Percentiles rank a stretch among this genome's conserved stretches.
Evolutionary conservation across 2,888 invertebrate species (phyloP).

Genomic region (Exephanes ischioxanthus): DNA sequence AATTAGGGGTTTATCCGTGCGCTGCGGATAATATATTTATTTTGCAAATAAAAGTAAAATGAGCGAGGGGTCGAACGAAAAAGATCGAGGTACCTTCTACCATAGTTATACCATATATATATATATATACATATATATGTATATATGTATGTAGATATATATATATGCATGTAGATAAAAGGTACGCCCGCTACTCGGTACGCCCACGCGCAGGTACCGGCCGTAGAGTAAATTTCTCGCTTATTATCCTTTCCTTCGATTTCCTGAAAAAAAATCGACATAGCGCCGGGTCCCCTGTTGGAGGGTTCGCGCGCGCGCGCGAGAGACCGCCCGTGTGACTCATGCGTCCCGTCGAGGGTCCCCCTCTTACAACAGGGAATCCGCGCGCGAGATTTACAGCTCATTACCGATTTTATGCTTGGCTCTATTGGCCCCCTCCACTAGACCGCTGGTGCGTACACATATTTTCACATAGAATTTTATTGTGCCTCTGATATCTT

Average conservation of each 20-base stretch:
- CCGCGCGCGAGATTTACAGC: conserved; percentile 81
- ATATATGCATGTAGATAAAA: conserved; percentile 40
- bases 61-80: conserved; percentile 31
- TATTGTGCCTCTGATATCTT: neutral
- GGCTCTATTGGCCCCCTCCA: conserved; percentile 55
- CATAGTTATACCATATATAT: conserved; percentile 1
- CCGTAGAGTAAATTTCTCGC: conserved; percentile 82
- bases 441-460: neutral
- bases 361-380: conserved; percentile 71
- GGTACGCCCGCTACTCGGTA: conserved; percentile 68
- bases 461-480: neutral
- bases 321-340: conserved; percentile 53
- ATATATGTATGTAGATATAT: conserved; percentile 18
- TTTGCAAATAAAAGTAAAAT: conserved; percentile 53
- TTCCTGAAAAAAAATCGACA: conserved; percentile 74
- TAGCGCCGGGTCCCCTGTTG: conserved; percentile 67
- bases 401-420: conserved; percentile 82
- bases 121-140: neutral
- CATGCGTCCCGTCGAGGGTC: conserved; percentile 69
- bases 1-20: conserved; percentile 60
- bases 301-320: conserved; percentile 45
- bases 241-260: conserved; percentile 84
- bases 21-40: conserved; percentile 56
- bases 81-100: conserved; percentile 46
- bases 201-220: conserved; percentile 75